phyloP scores from a whole-genome alignment of 2,113 vertebrate species.

The Atherinomorus stipes region DNA sequence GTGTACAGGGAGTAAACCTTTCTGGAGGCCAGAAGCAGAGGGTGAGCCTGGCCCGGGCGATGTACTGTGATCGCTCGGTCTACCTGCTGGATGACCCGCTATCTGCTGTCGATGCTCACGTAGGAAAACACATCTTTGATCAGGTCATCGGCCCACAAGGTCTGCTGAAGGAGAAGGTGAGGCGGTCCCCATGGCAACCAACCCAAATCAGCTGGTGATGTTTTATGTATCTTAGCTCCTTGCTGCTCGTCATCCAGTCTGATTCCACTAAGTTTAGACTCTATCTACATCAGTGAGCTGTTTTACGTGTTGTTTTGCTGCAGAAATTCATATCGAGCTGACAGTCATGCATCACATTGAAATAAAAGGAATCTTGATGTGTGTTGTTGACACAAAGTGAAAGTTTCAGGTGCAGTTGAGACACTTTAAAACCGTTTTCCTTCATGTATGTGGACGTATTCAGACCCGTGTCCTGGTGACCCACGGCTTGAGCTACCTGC shows the following conservation, averaged over 20 bases:
- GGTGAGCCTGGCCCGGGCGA: slow-evolving; percentile 92
- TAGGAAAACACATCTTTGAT: slow-evolving; percentile 96
- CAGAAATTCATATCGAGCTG: no score
- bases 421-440: no score
- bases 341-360: no score
- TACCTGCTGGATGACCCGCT: slow-evolving; percentile 94
- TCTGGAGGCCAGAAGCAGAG: slow-evolving; percentile 97
- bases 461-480: slow-evolving; percentile 95
- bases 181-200: not conserved
- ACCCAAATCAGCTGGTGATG: no score
- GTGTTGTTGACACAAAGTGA: no score
- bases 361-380: no score
- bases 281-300: no score
- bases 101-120: slow-evolving; percentile 94
- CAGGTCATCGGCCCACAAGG: slow-evolving; percentile 93
- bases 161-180: slow-evolving; percentile 90
- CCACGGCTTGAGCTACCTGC: slow-evolving; percentile 91
- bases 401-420: no score
- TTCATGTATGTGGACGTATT: slow-evolving; percentile 1
- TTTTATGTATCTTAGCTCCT: no score
- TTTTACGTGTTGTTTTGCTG: no score
- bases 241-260: no score
- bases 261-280: no score
- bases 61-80: slow-evolving; percentile 88
- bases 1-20: slow-evolving; percentile 92